Evolutionary conservation across 1,140 invertebrate species (phyloP), one percentile per base, ranked within the genome.

Genomic region (Drosophila mayri): DNA sequence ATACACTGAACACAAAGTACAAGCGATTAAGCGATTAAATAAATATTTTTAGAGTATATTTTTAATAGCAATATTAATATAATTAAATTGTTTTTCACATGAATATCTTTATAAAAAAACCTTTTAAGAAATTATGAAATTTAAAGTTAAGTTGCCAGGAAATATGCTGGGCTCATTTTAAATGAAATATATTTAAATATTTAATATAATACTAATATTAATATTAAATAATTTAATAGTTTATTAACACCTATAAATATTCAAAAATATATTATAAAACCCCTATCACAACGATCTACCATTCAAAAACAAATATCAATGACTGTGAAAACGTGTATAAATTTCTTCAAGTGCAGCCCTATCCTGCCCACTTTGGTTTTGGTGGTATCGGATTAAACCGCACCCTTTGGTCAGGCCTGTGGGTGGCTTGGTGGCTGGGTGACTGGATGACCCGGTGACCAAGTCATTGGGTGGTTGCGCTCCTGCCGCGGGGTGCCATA

Each of bases 351-450:
- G 72, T 72, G 54, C 60, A 74, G 44, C 20, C 10, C 10, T 12
- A 30, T 30, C 28, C 49, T 25, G 50, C 28, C 40, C 18, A 60
- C 77, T 67, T 74, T 78, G 74, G 55, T 40, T 73, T 76, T 75
- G 75, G 84, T 88, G 83, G 83, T 87, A 76, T 77, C 76, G 76
- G 83, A 87, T 87, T 87, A 88, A 87, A 87, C 84, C 83, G 80
- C 83, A 88, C 83, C 75, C 61, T 43, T 32, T 41, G 65, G 64
- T 54, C 67, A 44, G 35, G n/a, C 10, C 25, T 41, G 41, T 28
- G 22, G 46, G 60, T 25, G 14, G 12, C 30, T 58, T 2, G 38
- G 22, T 28, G 14, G 4, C n/a, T 43, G 11, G 16, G 5, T 28
- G 47, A 49, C 47, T 49, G 38, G 59, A 25, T 50, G 50, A 28